phyloP scores from a whole-genome alignment of 2,797 vertebrate species.

The Thalassophryne amazonica region DNA sequence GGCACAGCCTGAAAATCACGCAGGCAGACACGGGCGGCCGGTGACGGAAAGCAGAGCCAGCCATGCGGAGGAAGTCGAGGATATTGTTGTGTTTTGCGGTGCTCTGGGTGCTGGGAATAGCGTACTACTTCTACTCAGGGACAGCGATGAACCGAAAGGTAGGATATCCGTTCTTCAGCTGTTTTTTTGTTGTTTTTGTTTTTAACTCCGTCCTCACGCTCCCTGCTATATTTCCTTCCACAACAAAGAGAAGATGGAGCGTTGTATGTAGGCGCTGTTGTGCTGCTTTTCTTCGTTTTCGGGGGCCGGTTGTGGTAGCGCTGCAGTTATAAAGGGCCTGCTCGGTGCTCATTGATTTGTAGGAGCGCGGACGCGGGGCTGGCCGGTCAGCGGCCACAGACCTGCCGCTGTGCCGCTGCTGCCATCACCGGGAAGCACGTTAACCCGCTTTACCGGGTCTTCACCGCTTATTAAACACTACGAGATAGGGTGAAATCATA shows the following conservation, averaged over 20 bases:
- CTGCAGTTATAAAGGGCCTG: conserved; percentile 40
- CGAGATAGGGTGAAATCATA: background rate
- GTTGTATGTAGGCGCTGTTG: conserved; percentile 2
- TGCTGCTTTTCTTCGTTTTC: background rate
- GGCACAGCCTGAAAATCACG: too few species aligned
- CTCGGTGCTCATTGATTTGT: conserved; percentile 56
- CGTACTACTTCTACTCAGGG: conserved; percentile 97
- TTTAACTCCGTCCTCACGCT: conserved; percentile 1
- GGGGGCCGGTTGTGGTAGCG: background rate
- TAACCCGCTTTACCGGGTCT: conserved; percentile 11
- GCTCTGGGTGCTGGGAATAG: conserved; percentile 96
- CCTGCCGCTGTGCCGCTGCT: conserved; percentile 44
- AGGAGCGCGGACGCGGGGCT: conserved; percentile 19
- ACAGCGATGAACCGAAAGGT: conserved; percentile 86
- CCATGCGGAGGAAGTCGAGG: conserved; percentile 95
- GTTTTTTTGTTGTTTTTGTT: too few species aligned
- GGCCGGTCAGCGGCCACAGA: conserved; percentile 22
- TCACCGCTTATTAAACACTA: background rate
- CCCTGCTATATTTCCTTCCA: conserved; percentile 2
- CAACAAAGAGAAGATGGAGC: conserved; percentile 52
- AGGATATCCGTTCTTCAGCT: conserved; percentile 31
- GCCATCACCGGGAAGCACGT: conserved; percentile 2
- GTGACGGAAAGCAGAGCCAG: conserved; percentile 41
- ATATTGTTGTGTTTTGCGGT: conserved; percentile 93
- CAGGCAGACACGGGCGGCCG: too few species aligned